A percentile compares a stretch with the other conserved stretches of the same genome.
Conservation (phyloP, 2,888 invertebrate species). For the Lagria hirta region DNA sequence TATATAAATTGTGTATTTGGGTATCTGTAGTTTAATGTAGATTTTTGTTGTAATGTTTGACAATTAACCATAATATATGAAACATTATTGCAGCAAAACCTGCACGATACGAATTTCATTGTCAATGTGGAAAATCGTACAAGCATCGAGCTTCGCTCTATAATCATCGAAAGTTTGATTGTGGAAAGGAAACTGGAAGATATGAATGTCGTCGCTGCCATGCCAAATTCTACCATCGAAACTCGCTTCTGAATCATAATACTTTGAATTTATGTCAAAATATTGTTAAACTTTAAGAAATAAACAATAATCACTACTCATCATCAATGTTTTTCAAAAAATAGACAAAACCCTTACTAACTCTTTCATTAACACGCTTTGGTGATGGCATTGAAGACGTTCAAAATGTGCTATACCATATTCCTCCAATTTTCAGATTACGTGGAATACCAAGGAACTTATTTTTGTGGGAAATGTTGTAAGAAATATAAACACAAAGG, state of each 20-base stretch:
- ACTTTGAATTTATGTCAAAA: slow-evolving; percentile 13
- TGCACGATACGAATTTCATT: slow-evolving; percentile 50
- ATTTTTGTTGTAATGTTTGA: too few relatives aligned
- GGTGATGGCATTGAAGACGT: slow-evolving; percentile 6
- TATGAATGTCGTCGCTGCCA: slow-evolving; percentile 25
- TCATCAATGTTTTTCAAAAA: neutral
- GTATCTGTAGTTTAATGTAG: too few relatives aligned
- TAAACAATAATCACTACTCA: slow-evolving; percentile 6
- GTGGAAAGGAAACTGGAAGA: slow-evolving; percentile 45
- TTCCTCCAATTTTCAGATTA: slow-evolving; percentile 26
- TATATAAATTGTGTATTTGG: too few relatives aligned
- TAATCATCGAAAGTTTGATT: slow-evolving; percentile 54
- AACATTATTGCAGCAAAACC: slow-evolving; percentile 9
- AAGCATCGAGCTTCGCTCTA: slow-evolving; percentile 50
- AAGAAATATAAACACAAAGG: slow-evolving; percentile 43
- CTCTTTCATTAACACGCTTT: slow-evolving; percentile 17
- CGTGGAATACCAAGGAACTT: slow-evolving; percentile 15
- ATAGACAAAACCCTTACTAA: slow-evolving; percentile 4
- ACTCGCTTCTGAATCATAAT: slow-evolving; percentile 12
- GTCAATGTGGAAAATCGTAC: slow-evolving; percentile 68
- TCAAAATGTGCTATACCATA: slow-evolving; percentile 4
- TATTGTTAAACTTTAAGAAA: slow-evolving; percentile 14
- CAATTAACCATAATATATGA: too few relatives aligned
- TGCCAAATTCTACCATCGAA: slow-evolving; percentile 28
- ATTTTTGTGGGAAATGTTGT: slow-evolving; percentile 36